Conservation (phyloP, 2,888 invertebrate species). For the Parelbella ahira region DNA sequence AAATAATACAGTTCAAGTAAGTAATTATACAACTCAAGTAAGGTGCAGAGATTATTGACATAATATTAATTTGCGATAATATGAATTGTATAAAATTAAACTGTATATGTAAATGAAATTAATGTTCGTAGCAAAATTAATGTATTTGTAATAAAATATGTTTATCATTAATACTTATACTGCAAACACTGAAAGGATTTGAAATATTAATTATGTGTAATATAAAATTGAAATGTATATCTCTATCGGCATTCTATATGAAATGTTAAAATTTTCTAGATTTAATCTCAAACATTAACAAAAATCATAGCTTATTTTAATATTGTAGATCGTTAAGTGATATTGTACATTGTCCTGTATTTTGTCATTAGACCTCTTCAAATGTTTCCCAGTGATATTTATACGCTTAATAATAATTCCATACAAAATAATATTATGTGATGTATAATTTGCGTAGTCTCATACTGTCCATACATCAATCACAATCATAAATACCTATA, state of each 20-base stretch:
- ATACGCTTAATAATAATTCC: constrained; percentile 50
- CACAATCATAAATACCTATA: too few species aligned
- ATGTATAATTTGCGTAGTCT: constrained; percentile 13
- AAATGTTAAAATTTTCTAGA: constrained; percentile 43
- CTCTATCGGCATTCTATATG: constrained; percentile 15
- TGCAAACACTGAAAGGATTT: constrained; percentile 78
- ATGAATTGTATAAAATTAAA: constrained; percentile 54
- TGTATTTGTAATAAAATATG: constrained; percentile 23
- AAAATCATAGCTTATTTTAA: constrained; percentile 37
- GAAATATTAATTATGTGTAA: constrained; percentile 43
- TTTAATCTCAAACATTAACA: too few species aligned
- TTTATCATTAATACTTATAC: constrained; percentile 47
- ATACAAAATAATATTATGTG: constrained; percentile 45
- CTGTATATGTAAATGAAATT: too few species aligned
- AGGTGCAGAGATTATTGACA: not conserved
- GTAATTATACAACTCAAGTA: not conserved
- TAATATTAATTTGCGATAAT: constrained; percentile 29
- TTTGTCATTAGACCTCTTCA: constrained; percentile 4
- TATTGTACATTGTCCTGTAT: constrained; percentile 24
- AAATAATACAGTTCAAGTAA: not conserved
- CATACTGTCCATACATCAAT: too few species aligned
- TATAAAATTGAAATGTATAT: constrained; percentile 13
- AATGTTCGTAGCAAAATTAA: constrained; percentile 43
- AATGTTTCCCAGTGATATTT: constrained; percentile 13
- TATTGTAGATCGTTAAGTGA: constrained; percentile 23